These are phyloP conservation scores for Cerastis leucographa DNA, from an alignment of 2,888 invertebrate genomes.

Conservation along the genomic window DNA sequence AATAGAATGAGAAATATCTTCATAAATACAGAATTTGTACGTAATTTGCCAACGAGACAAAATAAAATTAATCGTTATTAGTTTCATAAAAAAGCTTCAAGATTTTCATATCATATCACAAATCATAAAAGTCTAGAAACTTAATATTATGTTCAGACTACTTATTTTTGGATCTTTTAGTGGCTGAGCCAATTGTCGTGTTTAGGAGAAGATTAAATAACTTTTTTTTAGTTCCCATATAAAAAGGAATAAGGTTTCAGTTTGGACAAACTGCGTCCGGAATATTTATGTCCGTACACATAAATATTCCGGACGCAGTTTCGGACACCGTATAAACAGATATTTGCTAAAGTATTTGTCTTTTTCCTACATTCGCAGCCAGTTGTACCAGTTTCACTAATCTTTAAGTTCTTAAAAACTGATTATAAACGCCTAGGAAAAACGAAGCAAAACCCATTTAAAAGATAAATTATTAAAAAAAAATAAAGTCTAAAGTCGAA, in stretches of 20 bases:
- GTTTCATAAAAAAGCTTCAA: not conserved
- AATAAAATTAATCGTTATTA: not conserved
- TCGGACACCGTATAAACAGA: not conserved
- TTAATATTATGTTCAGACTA: not conserved
- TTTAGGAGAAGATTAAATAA: no score
- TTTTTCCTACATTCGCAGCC: not conserved
- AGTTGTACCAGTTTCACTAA: not conserved
- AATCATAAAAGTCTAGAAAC: not conserved
- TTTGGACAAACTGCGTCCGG: not conserved
- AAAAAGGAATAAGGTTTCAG: not conserved
- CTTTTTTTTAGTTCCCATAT: not conserved
- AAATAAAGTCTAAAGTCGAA: slow-evolving; percentile 26
- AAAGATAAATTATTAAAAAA: slow-evolving; percentile 17
- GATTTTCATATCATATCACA: no score
- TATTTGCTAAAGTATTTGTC: not conserved
- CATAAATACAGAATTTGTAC: not conserved
- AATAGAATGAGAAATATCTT: not conserved
- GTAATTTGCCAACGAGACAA: not conserved
- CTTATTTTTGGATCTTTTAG: not conserved
- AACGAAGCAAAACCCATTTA: slow-evolving; percentile 12
- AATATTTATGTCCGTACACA: no score
- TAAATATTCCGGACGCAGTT: not conserved
- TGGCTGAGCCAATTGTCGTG: not conserved
- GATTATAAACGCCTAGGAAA: slow-evolving; percentile 31
- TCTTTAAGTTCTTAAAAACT: not conserved